Conservation (phyloP, 2,113 vertebrate species). For the Puntigrus tetrazona region DNA sequence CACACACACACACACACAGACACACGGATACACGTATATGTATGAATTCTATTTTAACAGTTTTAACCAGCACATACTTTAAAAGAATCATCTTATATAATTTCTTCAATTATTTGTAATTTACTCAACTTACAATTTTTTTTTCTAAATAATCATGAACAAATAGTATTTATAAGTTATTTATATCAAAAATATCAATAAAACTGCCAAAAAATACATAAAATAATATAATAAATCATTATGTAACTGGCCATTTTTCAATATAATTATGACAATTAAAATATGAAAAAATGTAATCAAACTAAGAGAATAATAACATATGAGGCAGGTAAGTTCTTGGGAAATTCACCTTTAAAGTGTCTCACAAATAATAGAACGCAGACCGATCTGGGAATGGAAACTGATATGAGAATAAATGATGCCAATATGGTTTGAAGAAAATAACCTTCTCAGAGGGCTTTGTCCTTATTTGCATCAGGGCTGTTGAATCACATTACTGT, state of each 20-base stretch:
- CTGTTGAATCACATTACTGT: slow-evolving; percentile 10
- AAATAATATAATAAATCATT: not conserved
- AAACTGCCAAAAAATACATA: not conserved
- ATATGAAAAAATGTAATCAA: too few species aligned
- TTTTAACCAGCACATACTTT: not conserved
- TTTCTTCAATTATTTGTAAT: not conserved
- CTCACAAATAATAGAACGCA: not conserved
- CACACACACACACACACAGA: too few species aligned
- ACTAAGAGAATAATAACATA: too few species aligned
- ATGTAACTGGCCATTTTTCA: too few species aligned
- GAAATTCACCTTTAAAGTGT: not conserved
- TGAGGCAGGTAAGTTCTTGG: not conserved
- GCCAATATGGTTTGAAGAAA: not conserved
- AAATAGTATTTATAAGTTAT: too few species aligned
- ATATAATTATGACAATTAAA: too few species aligned
- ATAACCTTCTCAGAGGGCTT: not conserved
- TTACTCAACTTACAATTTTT: not conserved
- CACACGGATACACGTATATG: too few species aligned
- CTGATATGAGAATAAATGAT: slow-evolving; percentile 3
- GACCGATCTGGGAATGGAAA: not conserved
- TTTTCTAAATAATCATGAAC: not conserved
- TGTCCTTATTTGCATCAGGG: slow-evolving; percentile 35
- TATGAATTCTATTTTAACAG: too few species aligned
- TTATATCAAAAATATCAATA: too few species aligned
- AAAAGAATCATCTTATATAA: not conserved